Base-by-base conservation (phyloP, 2,888 invertebrate genomes). In the Pilophorus perplexus region DNA sequence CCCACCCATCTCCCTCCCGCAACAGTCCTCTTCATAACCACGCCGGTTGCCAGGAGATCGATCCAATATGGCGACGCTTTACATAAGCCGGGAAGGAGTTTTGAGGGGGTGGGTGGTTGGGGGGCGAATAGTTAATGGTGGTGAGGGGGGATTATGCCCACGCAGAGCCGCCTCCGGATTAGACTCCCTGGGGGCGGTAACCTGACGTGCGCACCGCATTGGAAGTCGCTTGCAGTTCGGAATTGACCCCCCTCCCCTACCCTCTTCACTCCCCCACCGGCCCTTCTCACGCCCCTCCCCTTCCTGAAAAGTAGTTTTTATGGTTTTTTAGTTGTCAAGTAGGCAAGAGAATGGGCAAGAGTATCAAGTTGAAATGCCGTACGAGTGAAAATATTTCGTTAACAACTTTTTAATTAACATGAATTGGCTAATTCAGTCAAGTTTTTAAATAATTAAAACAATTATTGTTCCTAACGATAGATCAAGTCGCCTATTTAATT, bases 61-160 rank as follows among this genome's bases (percentile, higher is more conserved):
- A 55, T 55, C 55, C 55, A 55, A 55, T 55, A 55, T 55, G 55
- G 55, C 55, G 55, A 37, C 55, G 37, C 38, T 55, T 55, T 55
- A 55, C 55, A 37, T 55, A 55, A 37, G 55, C 55, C 14, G 6
- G 4, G 33, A 20, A 2, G 44, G 44, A 3, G 38, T n/a, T 22
- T 4, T 20, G 55, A 8, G 55, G 16, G 8, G 28, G 33, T 33
- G 37, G 55, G 25, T 6, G 2, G 52, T 52, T n/a, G 3, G 38
- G 55, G 38, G 37, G 27, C n/a, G n/a, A n/a, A n/a, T n/a, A n/a
- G n/a, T n/a, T n/a, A n/a, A n/a, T n/a, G n/a, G n/a, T n/a, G n/a
- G n/a, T n/a, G n/a, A n/a, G 14, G 55, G 28, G 6, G 55, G 55
- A 55, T 55, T 38, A 55, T 55, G 55, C 55, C 38, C 33, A 22